Evolutionary conservation across 2,888 invertebrate species (phyloP).

Genomic region (Tineola bisselliella): DNA sequence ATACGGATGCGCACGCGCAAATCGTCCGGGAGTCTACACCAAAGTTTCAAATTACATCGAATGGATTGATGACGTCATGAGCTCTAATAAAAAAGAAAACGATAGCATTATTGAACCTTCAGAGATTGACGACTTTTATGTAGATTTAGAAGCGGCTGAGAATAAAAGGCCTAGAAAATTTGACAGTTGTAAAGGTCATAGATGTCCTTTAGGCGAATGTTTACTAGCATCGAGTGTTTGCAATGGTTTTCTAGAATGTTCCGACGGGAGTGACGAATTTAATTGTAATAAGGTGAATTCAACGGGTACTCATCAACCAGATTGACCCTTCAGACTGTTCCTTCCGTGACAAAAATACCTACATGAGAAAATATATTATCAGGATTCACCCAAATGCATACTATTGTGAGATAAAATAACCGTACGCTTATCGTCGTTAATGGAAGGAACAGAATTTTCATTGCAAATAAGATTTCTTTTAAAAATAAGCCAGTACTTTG

Average conservation of each 20-base stretch:
- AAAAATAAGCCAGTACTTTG: slow-evolving; percentile 49
- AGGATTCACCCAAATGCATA: too few species aligned
- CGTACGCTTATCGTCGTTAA: too few species aligned
- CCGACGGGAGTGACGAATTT: slow-evolving; percentile 78
- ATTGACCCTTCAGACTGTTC: slow-evolving; percentile 26
- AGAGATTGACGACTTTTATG: slow-evolving; percentile 41
- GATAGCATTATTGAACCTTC: slow-evolving; percentile 19
- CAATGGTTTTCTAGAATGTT: slow-evolving; percentile 81
- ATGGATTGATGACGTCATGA: slow-evolving; percentile 74
- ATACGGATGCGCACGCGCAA: slow-evolving; percentile 81
- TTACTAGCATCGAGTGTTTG: slow-evolving; percentile 76
- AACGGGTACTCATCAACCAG: slow-evolving; percentile 38
- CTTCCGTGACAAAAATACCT: too few species aligned
- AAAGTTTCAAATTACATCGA: slow-evolving; percentile 78
- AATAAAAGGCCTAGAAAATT: slow-evolving; percentile 34
- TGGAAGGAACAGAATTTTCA: too few species aligned
- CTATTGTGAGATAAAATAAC: too few species aligned
- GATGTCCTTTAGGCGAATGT: slow-evolving; percentile 82
- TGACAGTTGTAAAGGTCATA: slow-evolving; percentile 71
- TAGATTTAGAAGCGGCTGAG: slow-evolving; percentile 53
- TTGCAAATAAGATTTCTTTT: background rate
- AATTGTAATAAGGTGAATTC: slow-evolving; percentile 52
- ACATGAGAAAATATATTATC: too few species aligned
- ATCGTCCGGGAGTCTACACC: slow-evolving; percentile 83
- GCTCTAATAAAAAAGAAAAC: slow-evolving; percentile 24